Base-by-base conservation (phyloP, 64 coral and sea anemone species). In the Cladopsammia gracilis region DNA sequence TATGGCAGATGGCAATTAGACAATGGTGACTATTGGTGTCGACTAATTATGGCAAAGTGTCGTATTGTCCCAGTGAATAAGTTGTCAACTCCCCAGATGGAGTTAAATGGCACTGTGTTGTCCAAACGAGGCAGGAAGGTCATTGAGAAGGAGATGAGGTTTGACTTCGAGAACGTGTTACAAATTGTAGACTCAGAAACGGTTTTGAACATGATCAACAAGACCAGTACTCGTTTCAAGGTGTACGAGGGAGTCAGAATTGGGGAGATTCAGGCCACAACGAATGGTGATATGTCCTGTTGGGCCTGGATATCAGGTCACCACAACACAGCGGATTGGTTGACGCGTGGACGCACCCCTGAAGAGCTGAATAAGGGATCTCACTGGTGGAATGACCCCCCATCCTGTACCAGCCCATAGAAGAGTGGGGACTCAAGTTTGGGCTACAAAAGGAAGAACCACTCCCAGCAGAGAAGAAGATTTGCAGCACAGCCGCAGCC, bases 11-110 rank as follows among this genome's bases (percentile, higher is more conserved):
- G 93, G 93, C 88, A 12, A 26, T 15, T 91, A 58, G 46, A 95
- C 46, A 81, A 53, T 20, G 93, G 78, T n/a, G 47, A 73, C 6
- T 87, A 78, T 62, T 69, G 43, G 44, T 95, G 94, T 87, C 88
- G 71, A 84, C 83, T 95, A n/a, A 91, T 95, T 62, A 82, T 91
- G 89, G 89, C 89, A 69, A 95, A 91, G 82, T 85, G 71, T 95
- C 82, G 82, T 6, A 87, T 87, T 7, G 89, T 73, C 24, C 75
- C 81, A 20, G 46, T 95, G 72, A 95, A 79, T 71, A 95, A 90
- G 71, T 62, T 95, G n/a, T 90, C 86, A 6, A 95, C 93, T 62
- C 93, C 88, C 19, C 88, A 90, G 53, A 86, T 95, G 93, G 81
- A 95, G 52, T 25, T 95, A 8, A 95, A 89, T 69, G 74, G 70